Conservation (phyloP, 1,140 invertebrate genomes). For the Catajapyx aquilonaris region DNA sequence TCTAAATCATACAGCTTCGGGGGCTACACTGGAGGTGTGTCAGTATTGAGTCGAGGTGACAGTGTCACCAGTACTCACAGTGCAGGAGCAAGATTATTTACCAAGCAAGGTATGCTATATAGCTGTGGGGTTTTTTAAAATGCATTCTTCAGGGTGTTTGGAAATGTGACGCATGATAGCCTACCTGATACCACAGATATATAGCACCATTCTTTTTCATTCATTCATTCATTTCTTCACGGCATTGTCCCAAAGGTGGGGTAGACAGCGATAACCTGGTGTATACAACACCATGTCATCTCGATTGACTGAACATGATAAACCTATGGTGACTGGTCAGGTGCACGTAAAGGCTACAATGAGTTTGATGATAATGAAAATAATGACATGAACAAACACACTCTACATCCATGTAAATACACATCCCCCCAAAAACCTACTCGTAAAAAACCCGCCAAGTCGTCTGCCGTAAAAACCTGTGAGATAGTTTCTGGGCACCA, state of each 20-base stretch:
- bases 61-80: conserved; percentile 27
- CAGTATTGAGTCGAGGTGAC: conserved; percentile 26
- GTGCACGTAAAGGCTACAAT: too few species aligned
- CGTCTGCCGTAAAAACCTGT: too few species aligned
- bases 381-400: too few species aligned
- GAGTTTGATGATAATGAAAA: too few species aligned
- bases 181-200: not conserved
- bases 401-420: not conserved
- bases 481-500: too few species aligned
- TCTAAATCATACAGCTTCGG: conserved; percentile 72
- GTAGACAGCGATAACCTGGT: too few species aligned
- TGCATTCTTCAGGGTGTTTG: not conserved
- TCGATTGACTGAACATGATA: not conserved
- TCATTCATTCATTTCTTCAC: not conserved
- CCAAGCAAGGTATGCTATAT: conserved; percentile 41
- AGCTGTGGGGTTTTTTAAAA: not conserved
- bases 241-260: too few species aligned
- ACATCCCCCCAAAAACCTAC: too few species aligned
- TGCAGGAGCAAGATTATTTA: conserved; percentile 32
- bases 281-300: not conserved
- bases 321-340: too few species aligned
- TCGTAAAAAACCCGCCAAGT: too few species aligned
- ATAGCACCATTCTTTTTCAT: not conserved
- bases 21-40: conserved; percentile 37
- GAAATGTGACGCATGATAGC: not conserved